Percentiles rank a stretch among this genome's conserved stretches.
These are phyloP conservation scores for Heliocidaris tuberculata DNA, from an alignment of 35 echinoderm and acorn worm species.

Conservation along the genomic window DNA sequence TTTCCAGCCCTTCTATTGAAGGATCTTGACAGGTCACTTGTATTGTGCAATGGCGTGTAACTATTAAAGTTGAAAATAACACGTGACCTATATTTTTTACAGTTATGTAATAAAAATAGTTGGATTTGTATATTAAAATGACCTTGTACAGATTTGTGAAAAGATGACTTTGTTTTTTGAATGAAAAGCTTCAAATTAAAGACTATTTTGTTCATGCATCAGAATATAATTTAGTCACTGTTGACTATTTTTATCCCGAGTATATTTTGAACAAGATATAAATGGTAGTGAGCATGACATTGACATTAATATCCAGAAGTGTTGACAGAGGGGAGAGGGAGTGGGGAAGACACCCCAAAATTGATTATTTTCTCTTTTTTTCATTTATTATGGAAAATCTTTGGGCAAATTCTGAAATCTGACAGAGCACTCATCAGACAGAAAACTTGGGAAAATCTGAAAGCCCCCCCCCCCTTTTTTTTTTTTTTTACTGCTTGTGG, in stretches of 20 bases:
- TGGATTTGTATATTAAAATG: conserved; percentile 46
- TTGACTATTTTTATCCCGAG: background rate
- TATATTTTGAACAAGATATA: background rate
- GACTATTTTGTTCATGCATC: conserved; percentile 44
- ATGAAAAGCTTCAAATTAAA: conserved; percentile 47
- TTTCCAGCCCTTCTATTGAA: background rate
- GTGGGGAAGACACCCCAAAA: too few species aligned
- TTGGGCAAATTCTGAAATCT: too few species aligned
- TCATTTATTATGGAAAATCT: too few species aligned
- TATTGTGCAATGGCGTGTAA: conserved; percentile 43
- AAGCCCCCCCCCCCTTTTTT: too few species aligned
- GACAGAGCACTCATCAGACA: too few species aligned
- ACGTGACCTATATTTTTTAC: conserved; percentile 44
- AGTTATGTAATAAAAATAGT: conserved; percentile 34
- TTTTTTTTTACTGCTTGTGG: too few species aligned
- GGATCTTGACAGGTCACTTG: conserved; percentile 25
- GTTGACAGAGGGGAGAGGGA: background rate
- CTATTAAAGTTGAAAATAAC: background rate
- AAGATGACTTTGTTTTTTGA: conserved; percentile 39
- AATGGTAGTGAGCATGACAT: background rate
- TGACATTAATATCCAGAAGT: background rate
- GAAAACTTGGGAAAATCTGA: too few species aligned
- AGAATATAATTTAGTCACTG: background rate
- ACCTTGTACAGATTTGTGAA: conserved; percentile 41
- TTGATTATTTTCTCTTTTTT: too few species aligned